A percentile compares a stretch with the other conserved stretches of the same genome.
Evolutionary conservation across 2,113 vertebrate genomes (phyloP).

Genomic region (Lates calcarifer): DNA sequence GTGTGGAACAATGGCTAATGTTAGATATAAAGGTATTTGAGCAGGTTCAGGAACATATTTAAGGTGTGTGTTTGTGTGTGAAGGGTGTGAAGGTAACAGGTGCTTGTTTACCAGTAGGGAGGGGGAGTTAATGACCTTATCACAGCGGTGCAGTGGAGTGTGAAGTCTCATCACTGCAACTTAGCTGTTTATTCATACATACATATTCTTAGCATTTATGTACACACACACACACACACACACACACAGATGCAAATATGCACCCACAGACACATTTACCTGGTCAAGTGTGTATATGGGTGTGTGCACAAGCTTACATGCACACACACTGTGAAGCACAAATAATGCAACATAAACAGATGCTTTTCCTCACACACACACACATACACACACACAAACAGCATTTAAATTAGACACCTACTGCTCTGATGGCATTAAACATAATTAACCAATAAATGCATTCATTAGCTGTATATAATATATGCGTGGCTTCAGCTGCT

Average conservation of each 20-base stretch:
- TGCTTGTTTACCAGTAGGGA: conserved; percentile 43
- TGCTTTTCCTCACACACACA: neutral
- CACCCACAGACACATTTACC: neutral
- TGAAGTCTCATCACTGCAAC: conserved; percentile 52
- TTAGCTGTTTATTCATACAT: conserved; percentile 43
- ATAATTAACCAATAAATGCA: neutral
- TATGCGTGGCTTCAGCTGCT: neutral
- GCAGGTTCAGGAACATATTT: neutral
- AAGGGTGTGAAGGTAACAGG: conserved; percentile 22
- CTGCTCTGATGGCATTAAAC: conserved; percentile 13
- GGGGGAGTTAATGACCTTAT: conserved; percentile 56
- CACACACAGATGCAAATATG: neutral
- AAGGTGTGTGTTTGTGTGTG: conserved; percentile 9
- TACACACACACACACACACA: neutral
- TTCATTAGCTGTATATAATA: neutral
- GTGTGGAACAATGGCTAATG: neutral
- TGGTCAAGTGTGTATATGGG: neutral
- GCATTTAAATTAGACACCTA: conserved; percentile 18
- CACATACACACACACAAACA: neutral
- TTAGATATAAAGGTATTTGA: neutral
- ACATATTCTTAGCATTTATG: conserved; percentile 34
- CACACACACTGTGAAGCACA: conserved; percentile 6
- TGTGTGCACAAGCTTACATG: neutral
- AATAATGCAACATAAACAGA: conserved; percentile 8
- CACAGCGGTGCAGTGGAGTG: conserved; percentile 31